Percentiles rank a stretch among this genome's conserved stretches.
phyloP scores from a whole-genome alignment of 2,113 vertebrate species.

The Pachyramphus minor region DNA sequence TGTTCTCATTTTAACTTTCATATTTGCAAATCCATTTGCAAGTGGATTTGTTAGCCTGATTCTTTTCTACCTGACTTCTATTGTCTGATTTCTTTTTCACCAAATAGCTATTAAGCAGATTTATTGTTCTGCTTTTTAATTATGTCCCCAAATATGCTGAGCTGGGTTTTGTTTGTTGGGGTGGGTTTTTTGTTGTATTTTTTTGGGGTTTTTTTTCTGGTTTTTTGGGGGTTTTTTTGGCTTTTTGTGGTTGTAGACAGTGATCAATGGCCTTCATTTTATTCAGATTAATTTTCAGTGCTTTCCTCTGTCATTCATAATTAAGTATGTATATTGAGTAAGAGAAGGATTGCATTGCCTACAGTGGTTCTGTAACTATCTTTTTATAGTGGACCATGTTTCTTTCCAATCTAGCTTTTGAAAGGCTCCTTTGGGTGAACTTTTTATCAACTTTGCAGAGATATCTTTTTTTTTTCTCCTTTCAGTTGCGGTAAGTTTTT shows the following conservation, averaged over 20 bases:
- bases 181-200: too few species aligned
- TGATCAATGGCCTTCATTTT: constrained; percentile 28
- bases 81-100: not conserved
- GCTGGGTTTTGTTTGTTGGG: accelerated
- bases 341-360: not conserved
- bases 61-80: not conserved
- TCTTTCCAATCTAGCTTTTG: not conserved
- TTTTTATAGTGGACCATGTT: not conserved
- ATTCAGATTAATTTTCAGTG: constrained; percentile 31
- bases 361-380: not conserved
- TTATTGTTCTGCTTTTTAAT: not conserved
- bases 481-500: not conserved
- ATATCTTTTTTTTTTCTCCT: not conserved
- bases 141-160: not conserved
- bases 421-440: not conserved
- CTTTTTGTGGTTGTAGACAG: not conserved
- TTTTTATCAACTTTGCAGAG: not conserved
- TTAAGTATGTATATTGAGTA: not conserved
- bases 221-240: too few species aligned
- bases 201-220: too few species aligned
- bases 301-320: constrained; percentile 12
- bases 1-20: not conserved
- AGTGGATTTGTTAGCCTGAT: not conserved
- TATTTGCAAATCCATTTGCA: not conserved
- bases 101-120: not conserved